phyloP scores from a whole-genome alignment of 2,113 vertebrate genomes.

The Ahaetulla prasina region DNA sequence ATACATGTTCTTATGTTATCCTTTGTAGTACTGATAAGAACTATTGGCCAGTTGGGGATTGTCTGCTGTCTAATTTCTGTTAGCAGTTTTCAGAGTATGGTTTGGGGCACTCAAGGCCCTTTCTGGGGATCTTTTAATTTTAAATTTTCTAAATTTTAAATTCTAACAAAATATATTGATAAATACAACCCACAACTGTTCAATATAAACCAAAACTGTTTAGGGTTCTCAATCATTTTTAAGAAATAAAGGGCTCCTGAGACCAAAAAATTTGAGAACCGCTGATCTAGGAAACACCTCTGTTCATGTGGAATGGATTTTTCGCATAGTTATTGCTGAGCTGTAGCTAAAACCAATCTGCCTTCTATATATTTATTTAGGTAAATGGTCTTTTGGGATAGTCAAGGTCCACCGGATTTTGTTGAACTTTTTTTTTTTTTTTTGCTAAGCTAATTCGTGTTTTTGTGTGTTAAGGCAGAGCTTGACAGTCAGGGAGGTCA shows the following conservation, averaged over 20 bases:
- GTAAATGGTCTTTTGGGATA: constrained; percentile 10
- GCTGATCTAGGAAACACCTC: background rate
- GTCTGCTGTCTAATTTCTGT: background rate
- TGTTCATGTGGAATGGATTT: background rate
- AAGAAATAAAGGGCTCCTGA: background rate
- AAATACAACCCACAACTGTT: background rate
- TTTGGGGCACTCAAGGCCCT: background rate
- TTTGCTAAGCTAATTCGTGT: background rate
- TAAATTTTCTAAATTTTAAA: background rate
- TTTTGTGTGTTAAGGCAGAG: background rate
- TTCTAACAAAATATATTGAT: background rate
- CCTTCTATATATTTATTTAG: background rate
- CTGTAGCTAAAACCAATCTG: background rate
- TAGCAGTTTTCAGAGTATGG: background rate
- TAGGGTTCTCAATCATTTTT: background rate
- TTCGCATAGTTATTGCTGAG: constrained; percentile 4
- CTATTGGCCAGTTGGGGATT: background rate
- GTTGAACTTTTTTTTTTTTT: background rate
- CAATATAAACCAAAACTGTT: background rate
- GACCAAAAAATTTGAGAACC: background rate
- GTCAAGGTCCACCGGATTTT: background rate
- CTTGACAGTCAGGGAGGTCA: constrained; percentile 14
- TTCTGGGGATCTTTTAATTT: background rate
- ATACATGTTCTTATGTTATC: background rate
- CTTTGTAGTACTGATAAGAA: background rate